Base-by-base conservation (phyloP, 2,113 vertebrate species). In the Cettia cetti region DNA sequence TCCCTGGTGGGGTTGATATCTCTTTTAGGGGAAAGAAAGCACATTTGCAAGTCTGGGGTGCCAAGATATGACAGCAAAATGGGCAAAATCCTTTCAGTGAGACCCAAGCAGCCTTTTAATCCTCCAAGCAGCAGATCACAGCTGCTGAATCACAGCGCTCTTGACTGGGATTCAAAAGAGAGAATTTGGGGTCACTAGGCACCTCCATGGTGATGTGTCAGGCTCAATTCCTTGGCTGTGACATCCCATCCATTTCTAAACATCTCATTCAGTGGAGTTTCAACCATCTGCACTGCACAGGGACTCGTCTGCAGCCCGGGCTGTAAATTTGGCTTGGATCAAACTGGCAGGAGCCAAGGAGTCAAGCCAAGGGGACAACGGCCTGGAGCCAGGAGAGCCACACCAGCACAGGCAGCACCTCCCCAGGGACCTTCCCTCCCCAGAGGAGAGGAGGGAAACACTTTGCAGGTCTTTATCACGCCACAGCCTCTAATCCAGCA, bases 271-370 rank as follows among this genome's bases (percentile, higher is more conserved):
- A 70, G 81, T 12, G 60, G 47, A 33, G 71, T 85, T 96, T 66
- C 92, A 92, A 90, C 94, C 95, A 96, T 95, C 95, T 97, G 94
- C 66, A 28, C 94, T 40, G 85, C 35, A 47, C 42, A 27, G 93
- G 79, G 90, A 94, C 75, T 23, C 3, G 26, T 9, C 56, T 39
- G 86, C 57, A 50, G 77, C 91, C 87, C 1, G 10, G 75, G 47
- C 74, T 70, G 44, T 33, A 35, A 22, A 90, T 57, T 6, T 93
- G 93, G 84, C 93, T 70, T 7, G 33, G 47, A 52, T 80, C 42
- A 87, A 85, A 50, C 9, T 0, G 2, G 11, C 68, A 63, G 59
- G 9, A 92, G 94, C 92, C 92, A 92, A 86, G 4, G 1, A 91
- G 63, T 0, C 4, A 84, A 90, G 78, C 91, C 75, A 91, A 94